Percentiles rank a stretch among this genome's conserved stretches.
These are phyloP conservation scores for Pocillopora grandis DNA, from an alignment of 92 coral and sea anemone species.

Conservation along the genomic window DNA sequence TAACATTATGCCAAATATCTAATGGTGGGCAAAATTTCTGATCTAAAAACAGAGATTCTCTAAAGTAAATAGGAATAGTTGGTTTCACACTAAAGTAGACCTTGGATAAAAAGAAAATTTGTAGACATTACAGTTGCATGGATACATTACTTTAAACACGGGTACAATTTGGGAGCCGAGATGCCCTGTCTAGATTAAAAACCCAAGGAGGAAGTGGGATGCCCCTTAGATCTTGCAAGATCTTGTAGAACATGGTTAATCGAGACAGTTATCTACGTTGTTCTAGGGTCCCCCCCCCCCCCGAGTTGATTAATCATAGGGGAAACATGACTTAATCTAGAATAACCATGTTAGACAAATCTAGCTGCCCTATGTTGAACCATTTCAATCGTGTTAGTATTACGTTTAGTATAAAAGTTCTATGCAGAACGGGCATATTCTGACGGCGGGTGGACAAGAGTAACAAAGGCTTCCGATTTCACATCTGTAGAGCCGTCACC, in stretches of 20 bases:
- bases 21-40: background rate
- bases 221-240: background rate
- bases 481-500: slow-evolving; percentile 17
- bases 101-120: background rate
- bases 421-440: slow-evolving; percentile 19
- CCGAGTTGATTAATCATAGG: slow-evolving; percentile 21
- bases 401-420: background rate
- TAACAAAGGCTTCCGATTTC: slow-evolving; percentile 4
- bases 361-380: slow-evolving; percentile 47
- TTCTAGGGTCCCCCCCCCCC: slow-evolving; percentile 16
- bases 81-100: background rate
- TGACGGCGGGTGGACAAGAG: slow-evolving; percentile 16
- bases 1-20: background rate
- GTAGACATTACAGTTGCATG: slow-evolving; percentile 2
- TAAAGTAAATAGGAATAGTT: background rate
- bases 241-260: background rate
- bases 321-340: slow-evolving; percentile 29
- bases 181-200: background rate
- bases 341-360: slow-evolving; percentile 28
- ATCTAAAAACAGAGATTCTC: background rate
- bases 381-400: slow-evolving; percentile 20
- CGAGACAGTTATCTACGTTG: slow-evolving; percentile 1
- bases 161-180: background rate
- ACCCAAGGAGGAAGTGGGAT: slow-evolving; percentile 9
- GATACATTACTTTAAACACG: background rate